Percentiles rank a stretch among this genome's conserved stretches.
These are phyloP conservation scores for Ceratitis capitata DNA, from an alignment of 1,140 invertebrate genomes.

Conservation along the genomic window DNA sequence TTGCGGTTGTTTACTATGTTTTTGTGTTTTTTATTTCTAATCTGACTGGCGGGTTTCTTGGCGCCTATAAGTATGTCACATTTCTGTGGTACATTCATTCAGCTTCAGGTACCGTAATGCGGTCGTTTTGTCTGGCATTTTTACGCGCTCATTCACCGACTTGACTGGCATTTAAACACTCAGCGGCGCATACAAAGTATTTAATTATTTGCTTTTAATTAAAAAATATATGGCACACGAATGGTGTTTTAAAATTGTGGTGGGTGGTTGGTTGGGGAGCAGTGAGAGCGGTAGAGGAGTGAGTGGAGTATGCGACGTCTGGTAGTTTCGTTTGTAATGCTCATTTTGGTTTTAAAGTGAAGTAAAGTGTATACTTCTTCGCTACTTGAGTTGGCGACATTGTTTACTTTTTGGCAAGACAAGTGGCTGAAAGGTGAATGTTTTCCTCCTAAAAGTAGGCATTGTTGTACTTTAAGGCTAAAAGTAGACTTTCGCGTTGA, in stretches of 20 bases:
- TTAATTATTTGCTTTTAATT: conserved; percentile 37
- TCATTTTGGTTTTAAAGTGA: neutral
- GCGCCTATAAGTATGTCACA: conserved; percentile 20
- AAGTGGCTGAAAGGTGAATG: no score
- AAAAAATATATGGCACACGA: neutral
- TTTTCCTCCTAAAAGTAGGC: no score
- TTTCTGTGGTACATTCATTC: neutral
- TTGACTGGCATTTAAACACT: conserved; percentile 11
- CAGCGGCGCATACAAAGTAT: conserved; percentile 12
- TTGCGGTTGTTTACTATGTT: conserved; percentile 35
- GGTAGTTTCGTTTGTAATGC: neutral
- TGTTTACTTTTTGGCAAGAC: no score
- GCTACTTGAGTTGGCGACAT: no score
- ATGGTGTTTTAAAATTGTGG: no score
- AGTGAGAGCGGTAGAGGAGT: neutral
- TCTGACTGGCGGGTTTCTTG: neutral
- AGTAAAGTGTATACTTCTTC: neutral
- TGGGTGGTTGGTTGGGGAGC: no score
- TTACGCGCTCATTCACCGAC: neutral
- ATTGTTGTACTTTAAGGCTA: no score
- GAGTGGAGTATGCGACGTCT: neutral
- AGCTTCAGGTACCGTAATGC: neutral
- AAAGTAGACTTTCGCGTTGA: no score
- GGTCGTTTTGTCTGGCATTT: neutral
- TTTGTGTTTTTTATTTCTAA: no score